phyloP scores from a whole-genome alignment of 2,888 invertebrate genomes.

The Chrysina gloriosa region DNA sequence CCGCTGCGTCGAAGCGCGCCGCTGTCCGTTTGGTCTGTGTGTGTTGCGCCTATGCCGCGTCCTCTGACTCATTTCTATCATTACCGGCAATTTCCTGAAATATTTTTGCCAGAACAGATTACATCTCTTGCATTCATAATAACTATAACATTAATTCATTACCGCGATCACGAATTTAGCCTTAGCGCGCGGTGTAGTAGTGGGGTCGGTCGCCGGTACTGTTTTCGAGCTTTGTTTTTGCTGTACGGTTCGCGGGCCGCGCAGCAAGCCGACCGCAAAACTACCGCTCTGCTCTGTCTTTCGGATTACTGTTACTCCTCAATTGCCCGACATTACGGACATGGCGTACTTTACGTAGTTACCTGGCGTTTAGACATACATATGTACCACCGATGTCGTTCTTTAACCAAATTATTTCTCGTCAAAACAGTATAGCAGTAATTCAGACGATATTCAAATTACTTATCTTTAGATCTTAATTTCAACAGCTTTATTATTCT shows the following conservation, averaged over 20 bases:
- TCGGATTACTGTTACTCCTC: not conserved
- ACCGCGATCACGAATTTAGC: slow-evolving; percentile 49
- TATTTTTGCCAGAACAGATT: slow-evolving; percentile 41
- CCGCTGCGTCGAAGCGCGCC: not conserved
- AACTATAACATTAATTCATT: slow-evolving; percentile 49
- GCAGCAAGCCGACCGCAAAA: slow-evolving; percentile 43
- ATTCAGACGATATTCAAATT: too few species aligned
- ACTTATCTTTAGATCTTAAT: too few species aligned
- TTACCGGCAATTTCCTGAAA: slow-evolving; percentile 42
- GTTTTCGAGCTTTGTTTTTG: slow-evolving; percentile 12
- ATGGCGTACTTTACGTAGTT: too few species aligned
- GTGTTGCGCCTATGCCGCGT: not conserved
- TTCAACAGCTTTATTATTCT: too few species aligned
- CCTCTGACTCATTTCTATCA: slow-evolving; percentile 38
- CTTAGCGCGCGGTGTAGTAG: slow-evolving; percentile 36
- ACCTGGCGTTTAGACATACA: too few species aligned
- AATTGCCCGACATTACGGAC: not conserved
- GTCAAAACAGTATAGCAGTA: too few species aligned
- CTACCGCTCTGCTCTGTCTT: slow-evolving; percentile 32
- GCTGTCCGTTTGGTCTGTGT: not conserved
- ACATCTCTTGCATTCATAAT: slow-evolving; percentile 46
- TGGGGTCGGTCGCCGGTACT: slow-evolving; percentile 12
- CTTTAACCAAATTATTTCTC: too few species aligned
- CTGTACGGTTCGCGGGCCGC: not conserved
- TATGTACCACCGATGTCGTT: too few species aligned